phyloP scores from a whole-genome alignment of 2,113 vertebrate genomes.

The Ciconia maguari region DNA sequence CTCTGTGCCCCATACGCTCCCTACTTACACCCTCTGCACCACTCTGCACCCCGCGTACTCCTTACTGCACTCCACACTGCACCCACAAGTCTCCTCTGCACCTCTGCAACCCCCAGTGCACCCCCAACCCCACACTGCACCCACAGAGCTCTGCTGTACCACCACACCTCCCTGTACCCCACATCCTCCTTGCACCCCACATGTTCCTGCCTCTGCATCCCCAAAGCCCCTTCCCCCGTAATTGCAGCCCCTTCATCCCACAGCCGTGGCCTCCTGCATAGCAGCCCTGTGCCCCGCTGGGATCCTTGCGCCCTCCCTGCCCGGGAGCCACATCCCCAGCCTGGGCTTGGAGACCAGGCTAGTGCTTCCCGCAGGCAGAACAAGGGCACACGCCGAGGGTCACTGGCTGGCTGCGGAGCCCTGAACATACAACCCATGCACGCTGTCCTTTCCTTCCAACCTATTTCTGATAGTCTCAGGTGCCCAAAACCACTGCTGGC shows the following conservation, averaged over 20 bases:
- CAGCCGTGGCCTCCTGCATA: fast-evolving
- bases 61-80: not conserved
- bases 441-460: not conserved
- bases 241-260: not conserved
- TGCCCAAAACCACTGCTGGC: not conserved
- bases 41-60: not conserved
- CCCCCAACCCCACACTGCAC: not conserved
- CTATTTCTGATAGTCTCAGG: not conserved
- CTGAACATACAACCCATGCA: fast-evolving
- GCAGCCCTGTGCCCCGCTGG: not conserved
- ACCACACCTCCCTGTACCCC: not conserved
- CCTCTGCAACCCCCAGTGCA: not conserved
- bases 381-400: not conserved
- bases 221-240: not conserved
- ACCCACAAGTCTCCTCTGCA: not conserved
- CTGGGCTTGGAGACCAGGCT: not conserved
- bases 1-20: not conserved
- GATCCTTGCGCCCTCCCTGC: not conserved
- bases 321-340: fast-evolving
- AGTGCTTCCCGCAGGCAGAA: not conserved
- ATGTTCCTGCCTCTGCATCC: not conserved
- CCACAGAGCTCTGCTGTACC: not conserved
- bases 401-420: not conserved
- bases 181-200: not conserved
- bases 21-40: not conserved